Conservation (phyloP, 2,888 invertebrate genomes). For the Ectemnius lituratus region DNA sequence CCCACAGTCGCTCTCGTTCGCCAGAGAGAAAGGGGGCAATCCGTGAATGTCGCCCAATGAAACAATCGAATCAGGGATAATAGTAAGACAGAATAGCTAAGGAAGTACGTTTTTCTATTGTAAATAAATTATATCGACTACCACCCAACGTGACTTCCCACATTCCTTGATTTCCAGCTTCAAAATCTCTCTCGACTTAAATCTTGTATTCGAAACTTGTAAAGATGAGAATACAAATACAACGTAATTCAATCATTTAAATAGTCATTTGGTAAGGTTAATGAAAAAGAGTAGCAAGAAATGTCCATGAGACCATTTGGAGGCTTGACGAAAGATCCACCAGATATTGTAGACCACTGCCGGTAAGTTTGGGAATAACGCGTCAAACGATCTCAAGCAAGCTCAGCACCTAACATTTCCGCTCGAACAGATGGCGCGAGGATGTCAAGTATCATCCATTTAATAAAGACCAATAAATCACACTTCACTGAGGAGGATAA, state of each 20-base stretch:
- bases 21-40: background rate
- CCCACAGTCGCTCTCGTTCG: background rate
- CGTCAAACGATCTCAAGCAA: too few relatives aligned
- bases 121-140: slow-evolving; percentile 62
- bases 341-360: background rate
- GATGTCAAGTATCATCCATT: background rate
- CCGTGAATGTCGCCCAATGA: background rate
- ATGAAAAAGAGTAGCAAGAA: too few relatives aligned
- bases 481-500: background rate
- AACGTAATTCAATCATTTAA: too few relatives aligned
- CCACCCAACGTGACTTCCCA: slow-evolving; percentile 11
- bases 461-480: background rate
- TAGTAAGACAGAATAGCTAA: slow-evolving; percentile 29
- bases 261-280: too few relatives aligned
- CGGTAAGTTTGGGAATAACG: background rate
- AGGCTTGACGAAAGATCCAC: background rate
- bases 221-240: too few relatives aligned
- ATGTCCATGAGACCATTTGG: too few relatives aligned
- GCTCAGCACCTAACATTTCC: background rate
- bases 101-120: slow-evolving; percentile 59
- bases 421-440: slow-evolving; percentile 5
- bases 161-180: background rate
- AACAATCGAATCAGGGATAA: slow-evolving; percentile 19
- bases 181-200: background rate
- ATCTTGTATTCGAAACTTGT: too few relatives aligned